phyloP scores from a whole-genome alignment of 2,113 vertebrate species.

The Oenanthe melanoleuca region DNA sequence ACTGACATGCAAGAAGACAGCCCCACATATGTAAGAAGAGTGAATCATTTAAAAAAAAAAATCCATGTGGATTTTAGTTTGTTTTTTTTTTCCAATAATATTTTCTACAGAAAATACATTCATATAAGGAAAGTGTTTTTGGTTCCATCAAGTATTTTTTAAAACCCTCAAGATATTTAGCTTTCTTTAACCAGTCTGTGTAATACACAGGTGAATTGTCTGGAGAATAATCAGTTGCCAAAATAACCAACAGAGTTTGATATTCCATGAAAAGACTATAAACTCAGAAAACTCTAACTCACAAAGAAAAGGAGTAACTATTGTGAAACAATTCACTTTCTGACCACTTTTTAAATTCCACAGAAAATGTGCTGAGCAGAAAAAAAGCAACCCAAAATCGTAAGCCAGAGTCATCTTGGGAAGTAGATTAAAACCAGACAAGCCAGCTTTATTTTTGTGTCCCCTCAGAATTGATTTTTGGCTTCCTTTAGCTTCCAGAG shows the following conservation, averaged over 20 bases:
- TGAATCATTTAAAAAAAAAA: not conserved
- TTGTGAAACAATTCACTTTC: not conserved
- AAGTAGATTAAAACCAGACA: constrained; percentile 51
- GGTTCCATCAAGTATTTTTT: not conserved
- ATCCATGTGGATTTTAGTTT: not conserved
- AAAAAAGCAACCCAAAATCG: constrained; percentile 31
- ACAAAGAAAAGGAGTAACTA: not conserved
- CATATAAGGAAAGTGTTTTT: not conserved
- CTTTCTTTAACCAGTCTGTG: not conserved
- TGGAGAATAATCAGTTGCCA: not conserved
- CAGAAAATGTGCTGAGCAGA: constrained; percentile 50
- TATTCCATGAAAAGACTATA: not conserved
- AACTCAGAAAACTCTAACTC: not conserved
- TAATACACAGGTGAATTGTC: not conserved
- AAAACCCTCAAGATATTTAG: not conserved
- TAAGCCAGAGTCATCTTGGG: constrained; percentile 3
- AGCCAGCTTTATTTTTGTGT: constrained; percentile 20
- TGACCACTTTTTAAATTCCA: not conserved
- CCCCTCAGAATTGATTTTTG: not conserved
- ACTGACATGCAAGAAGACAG: not conserved
- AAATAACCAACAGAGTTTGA: not conserved
- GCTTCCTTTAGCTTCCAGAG: not conserved
- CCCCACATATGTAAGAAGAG: not conserved
- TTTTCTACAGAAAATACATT: not conserved
- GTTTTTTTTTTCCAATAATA: not conserved